phyloP scores from a whole-genome alignment of 2,797 vertebrate genomes.

The Microctenopoma steveboyesi region DNA sequence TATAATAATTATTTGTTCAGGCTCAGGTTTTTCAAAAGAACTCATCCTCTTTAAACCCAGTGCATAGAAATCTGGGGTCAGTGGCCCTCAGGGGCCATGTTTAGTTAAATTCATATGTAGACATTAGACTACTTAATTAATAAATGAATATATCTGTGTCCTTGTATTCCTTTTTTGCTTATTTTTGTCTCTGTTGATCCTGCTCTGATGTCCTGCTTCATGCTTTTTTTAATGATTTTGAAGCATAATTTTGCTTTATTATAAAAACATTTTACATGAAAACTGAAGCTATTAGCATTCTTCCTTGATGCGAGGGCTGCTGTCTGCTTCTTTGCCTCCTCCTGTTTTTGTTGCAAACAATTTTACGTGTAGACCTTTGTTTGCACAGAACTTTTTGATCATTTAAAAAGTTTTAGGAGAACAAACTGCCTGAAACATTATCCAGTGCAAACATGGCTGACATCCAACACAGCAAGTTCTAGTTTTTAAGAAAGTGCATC shows the following conservation, averaged over 20 bases:
- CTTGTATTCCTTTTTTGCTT: too few relatives aligned
- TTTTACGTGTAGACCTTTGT: constrained; percentile 8
- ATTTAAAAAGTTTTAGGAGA: constrained; percentile 5
- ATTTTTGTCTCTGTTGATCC: not conserved
- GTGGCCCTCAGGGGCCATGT: not conserved
- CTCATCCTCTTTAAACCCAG: not conserved
- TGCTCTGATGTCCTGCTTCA: not conserved
- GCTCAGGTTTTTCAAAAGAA: not conserved
- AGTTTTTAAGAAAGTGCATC: constrained; percentile 31
- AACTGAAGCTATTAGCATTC: too few relatives aligned
- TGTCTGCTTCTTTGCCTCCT: not conserved
- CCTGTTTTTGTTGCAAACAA: not conserved
- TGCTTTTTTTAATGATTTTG: not conserved
- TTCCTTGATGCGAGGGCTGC: not conserved
- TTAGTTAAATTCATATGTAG: not conserved
- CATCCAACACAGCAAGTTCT: constrained; percentile 17
- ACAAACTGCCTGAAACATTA: constrained; percentile 9
- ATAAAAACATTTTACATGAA: too few relatives aligned
- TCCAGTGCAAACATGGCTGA: constrained; percentile 33
- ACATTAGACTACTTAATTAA: not conserved
- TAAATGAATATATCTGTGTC: not conserved
- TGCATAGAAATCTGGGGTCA: not conserved
- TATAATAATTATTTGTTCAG: not conserved
- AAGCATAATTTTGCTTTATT: not conserved
- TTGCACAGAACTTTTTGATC: constrained; percentile 19